Percentiles rank a stretch among this genome's conserved stretches.
Conservation (phyloP, 2,888 invertebrate genomes). For the Branchellion lobata region DNA sequence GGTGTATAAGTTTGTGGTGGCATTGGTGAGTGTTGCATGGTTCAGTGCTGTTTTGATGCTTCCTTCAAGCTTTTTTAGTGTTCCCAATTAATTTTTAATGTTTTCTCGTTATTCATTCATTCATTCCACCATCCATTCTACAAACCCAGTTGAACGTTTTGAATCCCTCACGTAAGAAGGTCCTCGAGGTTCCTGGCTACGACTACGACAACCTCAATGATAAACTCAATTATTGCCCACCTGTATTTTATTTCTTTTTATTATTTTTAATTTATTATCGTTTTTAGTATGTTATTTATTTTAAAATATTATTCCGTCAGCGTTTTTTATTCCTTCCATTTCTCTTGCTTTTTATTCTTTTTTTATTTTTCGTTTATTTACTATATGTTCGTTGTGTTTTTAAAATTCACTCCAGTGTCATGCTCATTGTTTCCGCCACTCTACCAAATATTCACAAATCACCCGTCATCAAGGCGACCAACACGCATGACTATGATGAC, state of each 20-base stretch:
- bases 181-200: conserved; percentile 62
- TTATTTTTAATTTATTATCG: neutral
- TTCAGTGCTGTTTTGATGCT: too few relatives aligned
- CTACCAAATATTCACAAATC: neutral
- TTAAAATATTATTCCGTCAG: too few relatives aligned
- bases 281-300: neutral
- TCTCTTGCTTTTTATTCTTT: neutral
- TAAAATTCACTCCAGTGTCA: neutral
- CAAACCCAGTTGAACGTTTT: neutral
- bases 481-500: conserved; percentile 27
- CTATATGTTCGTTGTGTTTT: neutral
- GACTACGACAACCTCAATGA: conserved; percentile 68
- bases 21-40: too few relatives aligned
- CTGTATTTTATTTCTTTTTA: neutral
- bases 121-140: too few relatives aligned
- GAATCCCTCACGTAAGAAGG: neutral
- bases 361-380: neutral
- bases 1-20: too few relatives aligned
- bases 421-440: conserved; percentile 19
- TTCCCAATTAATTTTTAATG: too few relatives aligned
- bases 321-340: neutral
- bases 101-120: too few relatives aligned
- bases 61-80: too few relatives aligned
- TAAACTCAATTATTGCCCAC: conserved; percentile 65
- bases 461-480: neutral